phyloP scores from a whole-genome alignment of 2,888 invertebrate genomes.

The Aromia moschata region DNA sequence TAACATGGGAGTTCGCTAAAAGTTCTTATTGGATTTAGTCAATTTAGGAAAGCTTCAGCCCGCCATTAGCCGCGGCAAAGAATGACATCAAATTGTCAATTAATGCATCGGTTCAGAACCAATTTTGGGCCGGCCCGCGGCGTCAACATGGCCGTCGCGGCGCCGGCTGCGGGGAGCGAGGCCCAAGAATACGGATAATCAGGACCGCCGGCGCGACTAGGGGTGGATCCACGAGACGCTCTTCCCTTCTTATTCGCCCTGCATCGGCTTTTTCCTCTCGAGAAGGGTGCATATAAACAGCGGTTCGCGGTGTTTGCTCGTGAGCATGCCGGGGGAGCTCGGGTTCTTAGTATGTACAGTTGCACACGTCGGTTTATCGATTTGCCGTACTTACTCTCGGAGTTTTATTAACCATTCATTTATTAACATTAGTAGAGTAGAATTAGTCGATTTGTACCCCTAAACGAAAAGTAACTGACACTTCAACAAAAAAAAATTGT shows the following conservation, averaged over 20 bases:
- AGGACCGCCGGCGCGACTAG: conserved; percentile 48
- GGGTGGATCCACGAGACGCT: conserved; percentile 51
- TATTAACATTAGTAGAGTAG: too few species aligned
- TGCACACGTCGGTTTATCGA: too few species aligned
- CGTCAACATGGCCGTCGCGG: conserved; percentile 51
- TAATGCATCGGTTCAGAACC: conserved; percentile 61
- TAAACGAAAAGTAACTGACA: too few species aligned
- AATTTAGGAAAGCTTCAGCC: conserved; percentile 60
- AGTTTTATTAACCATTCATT: too few species aligned
- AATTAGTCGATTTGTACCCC: too few species aligned
- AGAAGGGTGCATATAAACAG: conserved; percentile 38
- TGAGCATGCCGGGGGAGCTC: background rate
- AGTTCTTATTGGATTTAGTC: conserved; percentile 60
- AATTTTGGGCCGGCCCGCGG: conserved; percentile 55
- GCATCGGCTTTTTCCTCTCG: conserved; percentile 33
- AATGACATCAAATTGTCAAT: conserved; percentile 63
- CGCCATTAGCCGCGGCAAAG: conserved; percentile 59
- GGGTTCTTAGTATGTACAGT: background rate
- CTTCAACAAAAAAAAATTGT: too few species aligned
- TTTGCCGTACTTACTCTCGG: too few species aligned
- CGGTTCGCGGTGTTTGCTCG: conserved; percentile 20
- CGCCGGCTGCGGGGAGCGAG: conserved; percentile 34
- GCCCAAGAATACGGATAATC: conserved; percentile 60
- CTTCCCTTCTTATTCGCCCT: conserved; percentile 44
- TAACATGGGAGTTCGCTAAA: conserved; percentile 44